A percentile compares a stretch with the other conserved stretches of the same genome.
Evolutionary conservation across 2,888 invertebrate genomes (phyloP).

Genomic region (Sturmia bella): DNA sequence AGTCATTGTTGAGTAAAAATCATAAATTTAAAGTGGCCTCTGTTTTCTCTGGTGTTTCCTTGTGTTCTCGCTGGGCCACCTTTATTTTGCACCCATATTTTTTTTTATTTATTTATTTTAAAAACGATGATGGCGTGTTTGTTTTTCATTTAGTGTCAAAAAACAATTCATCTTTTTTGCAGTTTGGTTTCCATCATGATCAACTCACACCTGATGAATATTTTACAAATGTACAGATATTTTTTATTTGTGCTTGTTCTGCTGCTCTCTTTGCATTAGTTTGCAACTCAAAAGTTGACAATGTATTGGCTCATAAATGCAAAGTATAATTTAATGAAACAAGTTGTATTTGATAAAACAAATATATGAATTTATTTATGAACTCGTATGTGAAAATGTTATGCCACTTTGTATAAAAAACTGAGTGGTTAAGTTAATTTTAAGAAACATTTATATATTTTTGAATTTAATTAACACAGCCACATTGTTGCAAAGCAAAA

Average conservation of each 20-base stretch:
- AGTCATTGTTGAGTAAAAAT: conserved; percentile 58
- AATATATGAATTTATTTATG: no score
- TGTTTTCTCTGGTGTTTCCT: conserved; percentile 5
- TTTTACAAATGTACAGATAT: conserved; percentile 18
- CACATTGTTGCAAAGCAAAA: no score
- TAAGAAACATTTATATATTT: no score
- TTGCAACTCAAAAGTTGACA: background rate
- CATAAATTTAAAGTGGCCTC: conserved; percentile 61
- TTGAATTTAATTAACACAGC: no score
- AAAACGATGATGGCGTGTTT: conserved; percentile 75
- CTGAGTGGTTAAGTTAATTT: no score
- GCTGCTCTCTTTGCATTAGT: background rate
- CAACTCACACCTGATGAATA: conserved; percentile 57
- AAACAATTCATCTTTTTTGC: conserved; percentile 77
- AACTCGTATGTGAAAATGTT: no score
- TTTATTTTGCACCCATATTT: conserved; percentile 53
- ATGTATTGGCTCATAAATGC: background rate
- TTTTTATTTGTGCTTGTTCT: background rate
- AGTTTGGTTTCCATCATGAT: conserved; percentile 59
- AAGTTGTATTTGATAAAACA: background rate
- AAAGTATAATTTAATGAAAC: background rate
- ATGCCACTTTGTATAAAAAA: background rate
- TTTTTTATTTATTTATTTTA: conserved; percentile 31
- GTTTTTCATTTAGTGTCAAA: conserved; percentile 78
- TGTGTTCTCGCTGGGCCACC: conserved; percentile 21